A percentile compares a stretch with the other conserved stretches of the same genome.
phyloP scores from a whole-genome alignment of 1,140 invertebrate species.

The Pteromalus puparum region DNA sequence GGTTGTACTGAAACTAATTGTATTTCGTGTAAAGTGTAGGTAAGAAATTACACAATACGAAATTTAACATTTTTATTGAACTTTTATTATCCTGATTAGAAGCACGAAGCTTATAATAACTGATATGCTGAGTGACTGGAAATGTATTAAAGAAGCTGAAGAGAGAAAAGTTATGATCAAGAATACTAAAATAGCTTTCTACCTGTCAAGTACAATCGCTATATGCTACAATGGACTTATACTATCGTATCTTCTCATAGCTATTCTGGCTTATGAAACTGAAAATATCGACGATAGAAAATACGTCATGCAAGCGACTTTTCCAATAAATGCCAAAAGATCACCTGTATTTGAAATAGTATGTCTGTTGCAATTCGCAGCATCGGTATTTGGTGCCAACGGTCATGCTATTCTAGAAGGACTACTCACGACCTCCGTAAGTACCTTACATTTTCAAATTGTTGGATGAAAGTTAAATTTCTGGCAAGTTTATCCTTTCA shows the following conservation, averaged over 20 bases:
- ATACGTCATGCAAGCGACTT: constrained; percentile 18
- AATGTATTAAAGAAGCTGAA: not conserved
- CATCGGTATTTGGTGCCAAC: not conserved
- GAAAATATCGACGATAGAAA: constrained; percentile 9
- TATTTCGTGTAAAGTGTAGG: constrained; percentile 11
- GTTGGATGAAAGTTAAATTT: not conserved
- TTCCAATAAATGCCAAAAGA: constrained; percentile 24
- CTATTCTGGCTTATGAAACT: not conserved
- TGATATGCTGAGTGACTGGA: constrained; percentile 23
- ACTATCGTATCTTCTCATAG: not conserved
- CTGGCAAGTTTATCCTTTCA: constrained; percentile 1
- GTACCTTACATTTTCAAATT: not conserved
- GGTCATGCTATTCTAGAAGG: constrained; percentile 18
- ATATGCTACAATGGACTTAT: not conserved
- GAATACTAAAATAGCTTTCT: not conserved
- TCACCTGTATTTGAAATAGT: constrained; percentile 34
- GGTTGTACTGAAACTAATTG: constrained; percentile 6
- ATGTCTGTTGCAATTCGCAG: not conserved
- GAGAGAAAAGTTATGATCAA: not conserved
- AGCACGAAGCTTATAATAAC: not conserved
- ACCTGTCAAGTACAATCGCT: not conserved
- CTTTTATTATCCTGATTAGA: not conserved
- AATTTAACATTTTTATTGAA: not conserved
- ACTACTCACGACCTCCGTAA: constrained; percentile 23
- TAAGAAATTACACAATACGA: constrained; percentile 1